Percentiles rank a stretch among this genome's conserved stretches.
phyloP scores from a whole-genome alignment of 2,888 invertebrate genomes.

The Leptinotarsa juncta region DNA sequence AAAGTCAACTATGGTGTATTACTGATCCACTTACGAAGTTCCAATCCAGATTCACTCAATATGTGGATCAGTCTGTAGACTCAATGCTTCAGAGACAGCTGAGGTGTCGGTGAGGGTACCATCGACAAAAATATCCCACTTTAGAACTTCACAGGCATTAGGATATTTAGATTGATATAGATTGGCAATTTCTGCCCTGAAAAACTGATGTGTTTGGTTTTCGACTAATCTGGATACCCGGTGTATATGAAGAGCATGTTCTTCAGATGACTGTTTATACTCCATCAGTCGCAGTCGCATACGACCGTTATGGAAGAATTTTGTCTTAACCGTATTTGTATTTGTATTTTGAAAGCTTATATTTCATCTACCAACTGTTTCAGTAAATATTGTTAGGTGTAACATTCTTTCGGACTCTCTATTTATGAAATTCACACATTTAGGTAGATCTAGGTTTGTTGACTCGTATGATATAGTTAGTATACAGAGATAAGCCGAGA shows the following conservation, averaged over 20 bases:
- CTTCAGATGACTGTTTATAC: too few relatives aligned
- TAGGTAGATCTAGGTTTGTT: background rate
- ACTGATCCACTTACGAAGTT: background rate
- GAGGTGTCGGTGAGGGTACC: background rate
- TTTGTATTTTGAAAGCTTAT: too few relatives aligned
- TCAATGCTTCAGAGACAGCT: background rate
- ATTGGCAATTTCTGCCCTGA: background rate
- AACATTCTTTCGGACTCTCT: too few relatives aligned
- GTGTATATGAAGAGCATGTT: too few relatives aligned
- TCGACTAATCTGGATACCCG: too few relatives aligned
- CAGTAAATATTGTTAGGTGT: too few relatives aligned
- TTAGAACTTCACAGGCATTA: background rate
- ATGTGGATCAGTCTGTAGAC: background rate
- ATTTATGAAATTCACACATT: too few relatives aligned
- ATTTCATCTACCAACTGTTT: too few relatives aligned
- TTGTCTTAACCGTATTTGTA: too few relatives aligned
- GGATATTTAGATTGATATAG: background rate
- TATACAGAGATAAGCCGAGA: conserved; percentile 6
- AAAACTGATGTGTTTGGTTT: too few relatives aligned
- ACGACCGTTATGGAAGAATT: too few relatives aligned
- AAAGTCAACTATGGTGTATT: background rate
- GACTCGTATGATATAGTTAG: background rate
- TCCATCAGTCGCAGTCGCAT: too few relatives aligned
- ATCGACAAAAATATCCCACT: background rate
- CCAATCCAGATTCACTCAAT: background rate